A percentile compares a stretch with the other conserved stretches of the same genome.
These are phyloP conservation scores for Egretta garzetta DNA, from an alignment of 2,113 vertebrate species.

Conservation along the genomic window DNA sequence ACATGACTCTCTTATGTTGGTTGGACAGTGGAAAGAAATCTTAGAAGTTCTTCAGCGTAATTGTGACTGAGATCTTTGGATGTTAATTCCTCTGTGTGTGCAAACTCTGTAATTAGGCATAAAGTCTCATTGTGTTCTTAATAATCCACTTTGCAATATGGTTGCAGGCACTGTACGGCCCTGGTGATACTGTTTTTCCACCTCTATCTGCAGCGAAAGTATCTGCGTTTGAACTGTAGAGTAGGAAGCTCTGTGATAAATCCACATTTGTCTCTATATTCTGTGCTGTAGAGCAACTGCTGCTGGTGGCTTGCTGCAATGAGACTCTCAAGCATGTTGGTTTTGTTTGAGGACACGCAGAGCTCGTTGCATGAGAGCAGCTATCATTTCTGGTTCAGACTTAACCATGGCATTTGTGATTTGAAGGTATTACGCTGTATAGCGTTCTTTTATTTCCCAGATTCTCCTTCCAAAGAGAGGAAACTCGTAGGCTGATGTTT, in stretches of 20 bases:
- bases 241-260: conserved; percentile 23
- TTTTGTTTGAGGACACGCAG: background rate
- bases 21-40: background rate
- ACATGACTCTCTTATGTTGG: background rate
- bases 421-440: conserved; percentile 11
- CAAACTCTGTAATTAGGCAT: background rate
- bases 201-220: background rate
- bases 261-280: background rate
- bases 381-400: background rate
- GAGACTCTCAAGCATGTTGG: background rate
- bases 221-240: background rate
- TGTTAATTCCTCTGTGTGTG: background rate
- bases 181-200: background rate
- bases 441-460: background rate
- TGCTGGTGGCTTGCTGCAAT: background rate
- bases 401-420: conserved; percentile 9
- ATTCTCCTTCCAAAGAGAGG: conserved; percentile 45
- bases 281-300: background rate
- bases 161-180: background rate
- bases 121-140: background rate
- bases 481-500: conserved; percentile 69
- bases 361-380: background rate
- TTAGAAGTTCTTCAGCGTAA: background rate
- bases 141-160: background rate
- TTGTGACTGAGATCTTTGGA: background rate